phyloP scores from a whole-genome alignment of 2,888 invertebrate genomes.

The Aspidiotus destructor region DNA sequence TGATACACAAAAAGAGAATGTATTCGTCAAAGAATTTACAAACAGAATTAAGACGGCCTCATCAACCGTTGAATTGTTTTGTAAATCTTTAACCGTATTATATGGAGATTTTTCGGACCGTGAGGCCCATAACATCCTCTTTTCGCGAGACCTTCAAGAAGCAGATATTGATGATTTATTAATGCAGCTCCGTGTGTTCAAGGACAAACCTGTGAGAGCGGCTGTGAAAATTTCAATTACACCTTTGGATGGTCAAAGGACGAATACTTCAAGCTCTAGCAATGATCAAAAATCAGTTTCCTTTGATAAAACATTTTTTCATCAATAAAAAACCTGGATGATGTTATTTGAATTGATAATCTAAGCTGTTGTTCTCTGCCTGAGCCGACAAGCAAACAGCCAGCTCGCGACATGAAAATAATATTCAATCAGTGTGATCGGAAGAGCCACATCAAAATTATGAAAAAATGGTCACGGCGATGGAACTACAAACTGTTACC shows the following conservation, averaged over 20 bases:
- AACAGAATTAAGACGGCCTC: neutral
- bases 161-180: conserved; percentile 3
- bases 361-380: no score
- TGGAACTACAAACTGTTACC: no score
- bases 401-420: no score
- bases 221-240: conserved; percentile 4
- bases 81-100: neutral
- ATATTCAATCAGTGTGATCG: no score
- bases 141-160: neutral
- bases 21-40: neutral
- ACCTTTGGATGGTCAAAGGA: neutral
- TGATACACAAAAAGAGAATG: neutral
- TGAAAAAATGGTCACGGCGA: no score
- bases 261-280: no score
- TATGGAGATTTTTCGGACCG: conserved; percentile 9
- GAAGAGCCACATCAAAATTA: no score
- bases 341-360: no score
- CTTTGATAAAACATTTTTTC: no score
- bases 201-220: conserved; percentile 1
- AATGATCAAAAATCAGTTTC: no score
- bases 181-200: conserved; percentile 3
- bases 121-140: neutral
- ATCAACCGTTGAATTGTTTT: neutral
- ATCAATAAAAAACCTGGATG: no score
- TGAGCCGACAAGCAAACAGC: no score